These are phyloP conservation scores for Drosophila serrata DNA, from an alignment of 1,140 invertebrate genomes.

Conservation along the genomic window DNA sequence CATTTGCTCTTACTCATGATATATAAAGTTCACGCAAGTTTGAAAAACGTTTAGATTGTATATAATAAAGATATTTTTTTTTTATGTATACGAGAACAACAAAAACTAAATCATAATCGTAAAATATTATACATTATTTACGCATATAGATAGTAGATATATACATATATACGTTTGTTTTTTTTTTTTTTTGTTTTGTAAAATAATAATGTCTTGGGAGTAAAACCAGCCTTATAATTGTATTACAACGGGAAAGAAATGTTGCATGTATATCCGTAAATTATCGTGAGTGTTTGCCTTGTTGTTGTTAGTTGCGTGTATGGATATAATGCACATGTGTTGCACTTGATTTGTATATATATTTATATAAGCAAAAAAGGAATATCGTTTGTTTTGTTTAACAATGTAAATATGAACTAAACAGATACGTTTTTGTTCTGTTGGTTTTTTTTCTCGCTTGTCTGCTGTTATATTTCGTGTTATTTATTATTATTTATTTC, in stretches of 20 bases:
- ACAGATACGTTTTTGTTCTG: constrained; percentile 36
- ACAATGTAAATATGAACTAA: constrained; percentile 62
- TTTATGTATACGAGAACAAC: constrained; percentile 48
- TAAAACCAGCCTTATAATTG: constrained; percentile 85
- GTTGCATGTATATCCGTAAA: constrained; percentile 64
- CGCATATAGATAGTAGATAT: constrained; percentile 14
- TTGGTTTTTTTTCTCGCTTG: constrained; percentile 27
- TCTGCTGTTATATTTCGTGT: constrained; percentile 28
- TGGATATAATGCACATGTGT: constrained; percentile 58
- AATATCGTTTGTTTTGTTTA: constrained; percentile 70
- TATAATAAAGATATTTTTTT: constrained; percentile 40
- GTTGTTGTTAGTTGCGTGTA: constrained; percentile 31
- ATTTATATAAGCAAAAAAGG: constrained; percentile 72
- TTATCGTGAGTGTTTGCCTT: constrained; percentile 39
- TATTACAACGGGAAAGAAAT: constrained; percentile 84
- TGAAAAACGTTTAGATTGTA: constrained; percentile 33
- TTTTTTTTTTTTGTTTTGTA: constrained; percentile 35
- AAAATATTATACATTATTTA: constrained; percentile 20
- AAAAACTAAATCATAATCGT: constrained; percentile 27
- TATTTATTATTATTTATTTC: constrained; percentile 25
- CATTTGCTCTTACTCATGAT: constrained; percentile 17
- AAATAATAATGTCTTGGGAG: constrained; percentile 85
- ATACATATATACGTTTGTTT: constrained; percentile 6
- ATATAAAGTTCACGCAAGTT: constrained; percentile 25
- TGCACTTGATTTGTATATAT: constrained; percentile 49